Conservation (phyloP, 2,888 invertebrate species). For the Caenorhabditis afra region DNA sequence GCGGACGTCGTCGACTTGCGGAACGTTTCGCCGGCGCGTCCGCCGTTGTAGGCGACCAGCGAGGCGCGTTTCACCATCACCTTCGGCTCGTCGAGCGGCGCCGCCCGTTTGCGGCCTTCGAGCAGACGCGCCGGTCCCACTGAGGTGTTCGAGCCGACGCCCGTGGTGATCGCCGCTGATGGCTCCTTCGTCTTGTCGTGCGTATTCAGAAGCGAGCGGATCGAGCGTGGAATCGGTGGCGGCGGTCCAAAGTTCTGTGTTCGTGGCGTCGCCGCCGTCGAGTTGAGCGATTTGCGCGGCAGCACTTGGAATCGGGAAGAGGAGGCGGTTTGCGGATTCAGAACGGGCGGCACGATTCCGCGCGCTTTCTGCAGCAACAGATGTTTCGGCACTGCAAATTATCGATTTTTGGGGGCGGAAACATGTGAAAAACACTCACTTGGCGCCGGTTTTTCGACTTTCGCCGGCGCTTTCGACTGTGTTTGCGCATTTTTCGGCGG, state of each 20-base stretch:
- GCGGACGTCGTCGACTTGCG: neutral
- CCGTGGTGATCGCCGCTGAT: neutral
- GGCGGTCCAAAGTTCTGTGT: slow-evolving; percentile 14
- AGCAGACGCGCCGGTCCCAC: slow-evolving; percentile 30
- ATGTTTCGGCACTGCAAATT: slow-evolving; percentile 17
- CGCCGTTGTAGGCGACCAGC: slow-evolving; percentile 29
- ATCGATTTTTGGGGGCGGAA: neutral
- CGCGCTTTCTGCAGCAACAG: slow-evolving; percentile 4
- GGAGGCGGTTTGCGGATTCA: neutral
- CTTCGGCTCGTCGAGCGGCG: neutral
- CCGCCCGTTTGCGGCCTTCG: slow-evolving; percentile 23
- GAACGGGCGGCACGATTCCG: neutral
- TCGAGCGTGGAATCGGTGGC: slow-evolving; percentile 22
- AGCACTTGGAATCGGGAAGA: neutral
- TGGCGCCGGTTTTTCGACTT: too few relatives aligned
- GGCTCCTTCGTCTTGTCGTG: neutral
- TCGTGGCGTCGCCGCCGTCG: neutral
- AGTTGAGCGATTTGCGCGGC: neutral
- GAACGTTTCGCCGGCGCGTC: slow-evolving; percentile 41
- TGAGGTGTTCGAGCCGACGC: slow-evolving; percentile 33
- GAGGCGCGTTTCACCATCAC: slow-evolving; percentile 2
- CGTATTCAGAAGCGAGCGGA: neutral
- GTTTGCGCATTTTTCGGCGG: too few relatives aligned
- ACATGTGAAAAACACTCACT: neutral
- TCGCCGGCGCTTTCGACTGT: too few relatives aligned